Conservation (phyloP, 2,113 vertebrate genomes). For the Zeus faber region DNA sequence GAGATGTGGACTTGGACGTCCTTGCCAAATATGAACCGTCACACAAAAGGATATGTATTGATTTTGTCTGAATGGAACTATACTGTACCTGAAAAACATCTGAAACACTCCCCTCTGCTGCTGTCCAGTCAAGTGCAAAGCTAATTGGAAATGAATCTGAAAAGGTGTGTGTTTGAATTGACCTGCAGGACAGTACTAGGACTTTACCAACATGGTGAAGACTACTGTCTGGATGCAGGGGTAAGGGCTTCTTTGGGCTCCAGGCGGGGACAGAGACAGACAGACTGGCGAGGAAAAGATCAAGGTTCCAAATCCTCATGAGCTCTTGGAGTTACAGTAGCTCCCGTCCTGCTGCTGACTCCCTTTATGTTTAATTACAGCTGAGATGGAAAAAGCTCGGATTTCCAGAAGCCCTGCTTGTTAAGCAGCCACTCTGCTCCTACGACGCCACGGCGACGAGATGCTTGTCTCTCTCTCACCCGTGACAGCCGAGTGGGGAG, state of each 20-base stretch:
- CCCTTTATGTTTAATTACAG: conserved; percentile 60
- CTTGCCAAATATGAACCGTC: no score
- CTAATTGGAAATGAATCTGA: conserved; percentile 19
- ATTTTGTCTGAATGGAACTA: no score
- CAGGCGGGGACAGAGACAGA: conserved; percentile 53
- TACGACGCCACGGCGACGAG: conserved; percentile 2
- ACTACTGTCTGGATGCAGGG: conserved; percentile 36
- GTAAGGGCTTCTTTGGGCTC: conserved; percentile 21
- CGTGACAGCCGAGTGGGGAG: neutral
- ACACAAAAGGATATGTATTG: no score
- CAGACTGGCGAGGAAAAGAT: conserved; percentile 60
- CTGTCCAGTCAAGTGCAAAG: no score
- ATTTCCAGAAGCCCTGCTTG: conserved; percentile 35
- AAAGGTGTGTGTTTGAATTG: conserved; percentile 43
- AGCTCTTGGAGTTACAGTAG: conserved; percentile 37
- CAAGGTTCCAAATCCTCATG: conserved; percentile 52
- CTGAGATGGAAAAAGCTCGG: conserved; percentile 42
- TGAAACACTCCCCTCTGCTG: no score
- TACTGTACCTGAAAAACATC: no score
- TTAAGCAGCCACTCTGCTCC: conserved; percentile 20
- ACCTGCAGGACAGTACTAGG: conserved; percentile 59
- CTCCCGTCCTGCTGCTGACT: conserved; percentile 30
- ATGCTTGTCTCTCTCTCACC: conserved; percentile 9
- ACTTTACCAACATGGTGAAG: conserved; percentile 39
- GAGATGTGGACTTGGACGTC: no score